Evolutionary conservation across 1,140 invertebrate genomes (phyloP), one percentile per base, ranked within the genome.

Genomic region (Aphelenchoides fujianensis): DNA sequence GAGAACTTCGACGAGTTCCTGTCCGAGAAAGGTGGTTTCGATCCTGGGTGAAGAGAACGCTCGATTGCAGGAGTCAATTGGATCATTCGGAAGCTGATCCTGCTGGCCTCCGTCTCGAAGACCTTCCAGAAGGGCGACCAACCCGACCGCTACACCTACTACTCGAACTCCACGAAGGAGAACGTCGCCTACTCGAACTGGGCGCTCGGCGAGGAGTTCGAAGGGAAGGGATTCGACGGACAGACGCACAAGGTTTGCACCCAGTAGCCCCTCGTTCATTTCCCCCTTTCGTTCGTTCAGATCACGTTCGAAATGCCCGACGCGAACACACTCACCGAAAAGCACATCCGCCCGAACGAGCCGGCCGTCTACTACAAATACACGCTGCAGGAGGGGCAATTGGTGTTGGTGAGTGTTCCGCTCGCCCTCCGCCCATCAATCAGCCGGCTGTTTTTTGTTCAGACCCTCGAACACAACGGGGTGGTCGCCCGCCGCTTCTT

Each of bases 81-180:
- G 83, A 55, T 83, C 63, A 34, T 84, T 1, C 69, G 81, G 27
- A 84, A 83, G 70, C 70, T 83, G 74, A 83, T 83, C 71, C 64
- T 71, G 19, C 59, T 85, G 35, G 55, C 81, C 5, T 71, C 75
- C 2, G 69, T 83, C 53, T 81, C 81, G 0, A 83, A 83, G 55
- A 52, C 75, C n/a, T 79, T 84, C 67, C 63, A 71, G 68, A 69
- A 70, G 34, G 71, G 59, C 35, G 9, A 30, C 9, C 19, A 34
- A 31, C 55, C 55, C 12, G 69, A 70, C 9, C 68, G 63, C 9
- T 84, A 79, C 74, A 76, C 73, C 63, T 61, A 73, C 16, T 68
- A 79, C 34, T 81, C 75, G 71, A 59, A 78, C 1, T 77, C 72
- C 23, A 62, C 73, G 2, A 84, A 79, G 53, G 72, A 75, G 28